Evolutionary conservation across 1,140 invertebrate genomes (phyloP), one percentile per base, ranked within the genome.

Genomic region (Zaprionus taronus): DNA sequence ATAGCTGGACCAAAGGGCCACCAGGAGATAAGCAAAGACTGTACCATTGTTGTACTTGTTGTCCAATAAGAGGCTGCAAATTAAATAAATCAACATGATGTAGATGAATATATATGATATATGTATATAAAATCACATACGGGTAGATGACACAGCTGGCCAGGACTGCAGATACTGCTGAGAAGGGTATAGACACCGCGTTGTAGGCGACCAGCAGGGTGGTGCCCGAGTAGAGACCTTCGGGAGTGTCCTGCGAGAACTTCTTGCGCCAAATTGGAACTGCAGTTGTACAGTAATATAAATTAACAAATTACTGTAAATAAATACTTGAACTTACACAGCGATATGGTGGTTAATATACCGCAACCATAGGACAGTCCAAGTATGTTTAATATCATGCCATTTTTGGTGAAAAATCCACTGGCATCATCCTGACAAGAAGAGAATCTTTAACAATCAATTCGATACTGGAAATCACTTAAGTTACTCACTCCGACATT

Each of bases 181-280:
- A 97, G 76, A 98, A 95, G 0, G 97, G 97, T 31, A 98, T 92
- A 4, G 96, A 97, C 7, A 97, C 95, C 0, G 98, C 85, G 60
- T 96, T 96, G 90, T 97, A 97, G 0, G 96, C 95, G 0, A 97
- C 93, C 0, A 98, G 93, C 73, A 98, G 95, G 71, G 97, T 95
- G 0, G 97, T 96, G 3, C 97, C 98, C 15, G 96, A 95, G 89
- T 98, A 98, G 0, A 97, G 93, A 2, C 97, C 97, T 90, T 98
- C 97, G 62, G 97, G 95, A 12, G 96, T 95, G 89, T 98, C 98
- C 92, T 98, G 97, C 73, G 98, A 98, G 92, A 98, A 98, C 26
- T 97, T 94, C 34, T 97, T 97, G n/a, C 98, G 94, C 93, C 97
- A 97, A 53, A 95, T 95, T 38, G 96, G 95, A 94, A 96, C 97